Evolutionary conservation across 1,140 invertebrate genomes (phyloP).

Genomic region (Neomicropteryx cornuta): DNA sequence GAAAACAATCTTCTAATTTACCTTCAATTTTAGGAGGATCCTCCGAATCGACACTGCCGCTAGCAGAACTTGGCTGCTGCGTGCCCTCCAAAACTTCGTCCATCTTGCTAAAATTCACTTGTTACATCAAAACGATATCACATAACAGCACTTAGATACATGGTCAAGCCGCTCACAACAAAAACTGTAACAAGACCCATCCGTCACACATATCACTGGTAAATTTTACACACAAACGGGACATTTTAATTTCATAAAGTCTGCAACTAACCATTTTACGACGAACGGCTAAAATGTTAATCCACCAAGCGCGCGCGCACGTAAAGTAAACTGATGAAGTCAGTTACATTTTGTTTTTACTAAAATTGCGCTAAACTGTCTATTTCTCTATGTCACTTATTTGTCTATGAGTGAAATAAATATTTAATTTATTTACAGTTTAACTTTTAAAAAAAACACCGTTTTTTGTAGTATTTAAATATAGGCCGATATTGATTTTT

Average conservation of each 20-base stretch:
- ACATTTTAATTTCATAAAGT: conserved; percentile 6
- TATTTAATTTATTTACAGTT: too few species aligned
- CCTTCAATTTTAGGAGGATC: conserved; percentile 7
- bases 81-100: conserved; percentile 9
- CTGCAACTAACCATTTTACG: conserved; percentile 1
- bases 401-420: too few species aligned
- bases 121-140: too few species aligned
- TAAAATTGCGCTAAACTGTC: conserved; percentile 8
- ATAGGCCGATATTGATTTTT: too few species aligned
- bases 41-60: conserved; percentile 2
- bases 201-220: conserved; percentile 4
- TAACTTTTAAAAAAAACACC: too few species aligned
- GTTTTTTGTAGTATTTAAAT: too few species aligned
- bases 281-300: neutral
- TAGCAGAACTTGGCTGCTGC: conserved; percentile 6
- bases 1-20: too few species aligned
- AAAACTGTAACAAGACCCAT: conserved; percentile 8
- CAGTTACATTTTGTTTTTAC: conserved; percentile 10
- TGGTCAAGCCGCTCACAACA: too few species aligned
- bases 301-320: conserved; percentile 2
- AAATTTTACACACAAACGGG: conserved; percentile 6
- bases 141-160: too few species aligned
- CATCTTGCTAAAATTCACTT: conserved; percentile 8
- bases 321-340: too few species aligned
- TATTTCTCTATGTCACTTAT: too few species aligned